Percentiles rank a stretch among this genome's conserved stretches.
Evolutionary conservation across 2,113 vertebrate genomes (phyloP).

Genomic region (Odobenus rosmarus): DNA sequence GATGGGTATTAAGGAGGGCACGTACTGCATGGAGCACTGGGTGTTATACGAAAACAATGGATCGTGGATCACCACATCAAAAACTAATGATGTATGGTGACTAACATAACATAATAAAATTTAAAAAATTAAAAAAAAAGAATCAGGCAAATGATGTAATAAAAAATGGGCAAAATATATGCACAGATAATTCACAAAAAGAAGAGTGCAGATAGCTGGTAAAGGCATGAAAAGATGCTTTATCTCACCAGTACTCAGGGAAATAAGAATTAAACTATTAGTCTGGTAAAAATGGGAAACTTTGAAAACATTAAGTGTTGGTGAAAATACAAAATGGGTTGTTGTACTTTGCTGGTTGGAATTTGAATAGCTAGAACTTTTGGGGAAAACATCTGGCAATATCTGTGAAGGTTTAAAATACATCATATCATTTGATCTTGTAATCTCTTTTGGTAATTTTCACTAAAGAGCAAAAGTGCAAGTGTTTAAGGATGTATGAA

Average conservation of each 20-base stretch:
- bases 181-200: neutral
- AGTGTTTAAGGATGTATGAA: neutral
- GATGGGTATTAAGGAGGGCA: too few species aligned
- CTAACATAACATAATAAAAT: too few species aligned
- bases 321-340: conserved; percentile 19
- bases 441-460: neutral
- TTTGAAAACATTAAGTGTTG: neutral
- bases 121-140: too few species aligned
- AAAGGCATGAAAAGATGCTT: neutral
- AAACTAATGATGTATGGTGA: too few species aligned
- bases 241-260: neutral
- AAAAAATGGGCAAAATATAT: neutral
- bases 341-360: neutral
- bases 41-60: too few species aligned
- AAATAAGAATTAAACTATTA: conserved; percentile 8
- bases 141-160: neutral
- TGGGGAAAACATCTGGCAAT: neutral
- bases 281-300: neutral
- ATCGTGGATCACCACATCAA: too few species aligned
- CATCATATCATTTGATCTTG: neutral
- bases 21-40: too few species aligned
- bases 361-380: neutral
- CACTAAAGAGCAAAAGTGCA: neutral
- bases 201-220: neutral
- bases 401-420: neutral